phyloP scores from a whole-genome alignment of 2,888 invertebrate species.

The Macrosiphum euphorbiae region DNA sequence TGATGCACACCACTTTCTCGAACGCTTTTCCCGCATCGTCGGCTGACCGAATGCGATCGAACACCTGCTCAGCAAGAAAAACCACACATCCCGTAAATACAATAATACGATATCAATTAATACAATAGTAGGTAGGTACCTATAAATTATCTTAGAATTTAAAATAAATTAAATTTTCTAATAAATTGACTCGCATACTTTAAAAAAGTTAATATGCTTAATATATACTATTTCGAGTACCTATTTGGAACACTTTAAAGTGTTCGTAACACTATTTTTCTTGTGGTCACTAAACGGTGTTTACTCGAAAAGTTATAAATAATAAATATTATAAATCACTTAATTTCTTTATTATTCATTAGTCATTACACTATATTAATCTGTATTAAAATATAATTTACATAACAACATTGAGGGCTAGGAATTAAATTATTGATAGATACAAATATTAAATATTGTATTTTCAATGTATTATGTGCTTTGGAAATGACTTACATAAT shows the following conservation, averaged over 20 bases:
- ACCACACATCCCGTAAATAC: not conserved
- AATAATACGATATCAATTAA: not conserved
- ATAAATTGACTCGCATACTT: not conserved
- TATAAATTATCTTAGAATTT: not conserved
- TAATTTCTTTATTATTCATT: not conserved
- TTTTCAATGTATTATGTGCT: not conserved
- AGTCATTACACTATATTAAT: not conserved
- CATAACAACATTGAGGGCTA: not conserved
- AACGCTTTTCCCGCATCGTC: slow-evolving; percentile 68
- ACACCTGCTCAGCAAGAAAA: slow-evolving; percentile 69
- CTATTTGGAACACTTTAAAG: not conserved
- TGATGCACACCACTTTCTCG: slow-evolving; percentile 71
- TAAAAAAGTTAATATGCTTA: not conserved
- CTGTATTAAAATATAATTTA: not conserved
- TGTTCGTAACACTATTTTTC: not conserved
- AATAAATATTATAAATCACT: not conserved
- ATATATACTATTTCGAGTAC: not conserved
- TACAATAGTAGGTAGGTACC: not conserved
- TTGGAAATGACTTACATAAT: not conserved
- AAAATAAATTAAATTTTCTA: not conserved
- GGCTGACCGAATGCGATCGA: slow-evolving; percentile 70
- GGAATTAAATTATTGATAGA: not conserved
- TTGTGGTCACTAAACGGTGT: not conserved
- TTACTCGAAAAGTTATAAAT: not conserved
- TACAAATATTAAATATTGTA: not conserved